These are phyloP conservation scores for Catharus ustulatus DNA, from an alignment of 2,797 vertebrate genomes.

Conservation along the genomic window DNA sequence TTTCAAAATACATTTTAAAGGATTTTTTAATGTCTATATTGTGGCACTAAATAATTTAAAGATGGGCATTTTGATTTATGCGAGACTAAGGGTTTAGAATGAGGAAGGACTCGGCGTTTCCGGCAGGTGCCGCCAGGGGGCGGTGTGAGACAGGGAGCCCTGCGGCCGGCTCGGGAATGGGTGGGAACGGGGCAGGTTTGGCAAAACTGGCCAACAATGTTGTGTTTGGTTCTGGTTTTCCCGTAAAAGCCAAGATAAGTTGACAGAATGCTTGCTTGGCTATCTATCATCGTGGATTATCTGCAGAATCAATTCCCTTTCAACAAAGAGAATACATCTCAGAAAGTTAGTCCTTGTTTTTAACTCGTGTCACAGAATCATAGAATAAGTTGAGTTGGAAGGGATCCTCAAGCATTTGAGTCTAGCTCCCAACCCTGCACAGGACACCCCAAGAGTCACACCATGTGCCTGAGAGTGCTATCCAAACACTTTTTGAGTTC, in stretches of 20 bases:
- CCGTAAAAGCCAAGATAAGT: neutral
- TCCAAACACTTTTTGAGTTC: neutral
- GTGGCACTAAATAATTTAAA: neutral
- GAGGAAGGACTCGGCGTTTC: neutral
- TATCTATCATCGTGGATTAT: neutral
- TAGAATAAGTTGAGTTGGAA: neutral
- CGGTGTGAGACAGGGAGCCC: neutral
- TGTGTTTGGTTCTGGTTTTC: neutral
- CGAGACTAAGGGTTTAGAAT: accelerated
- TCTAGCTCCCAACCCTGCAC: neutral
- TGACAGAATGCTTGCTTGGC: neutral
- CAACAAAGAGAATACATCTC: neutral
- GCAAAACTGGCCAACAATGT: neutral
- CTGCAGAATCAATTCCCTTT: neutral
- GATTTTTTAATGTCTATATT: accelerated
- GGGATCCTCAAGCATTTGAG: neutral
- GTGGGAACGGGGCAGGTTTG: neutral
- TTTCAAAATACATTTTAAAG: too few relatives aligned
- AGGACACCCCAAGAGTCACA: too few relatives aligned
- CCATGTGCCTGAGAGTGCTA: neutral
- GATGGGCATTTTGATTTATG: neutral
- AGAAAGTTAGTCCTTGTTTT: neutral
- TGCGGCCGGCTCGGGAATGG: neutral
- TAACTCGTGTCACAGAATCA: neutral
- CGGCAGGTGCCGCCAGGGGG: neutral